Percentiles rank a stretch among this genome's conserved stretches.
Conservation (phyloP, 2,888 invertebrate species). For the Patella ulyssiponensis region DNA sequence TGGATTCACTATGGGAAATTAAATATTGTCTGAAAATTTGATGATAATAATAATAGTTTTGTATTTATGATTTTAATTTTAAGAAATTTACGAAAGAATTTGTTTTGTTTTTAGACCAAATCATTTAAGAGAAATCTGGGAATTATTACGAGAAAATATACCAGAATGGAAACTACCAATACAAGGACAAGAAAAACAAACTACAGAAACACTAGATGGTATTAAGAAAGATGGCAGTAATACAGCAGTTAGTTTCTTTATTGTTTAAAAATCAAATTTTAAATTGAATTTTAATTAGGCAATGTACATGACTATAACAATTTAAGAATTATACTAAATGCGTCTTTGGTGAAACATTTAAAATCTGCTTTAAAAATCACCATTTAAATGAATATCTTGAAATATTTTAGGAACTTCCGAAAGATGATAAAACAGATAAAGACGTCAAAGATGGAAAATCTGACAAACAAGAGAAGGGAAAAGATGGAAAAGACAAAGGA, state of each 20-base stretch:
- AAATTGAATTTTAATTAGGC: too few species aligned
- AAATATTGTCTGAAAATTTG: too few species aligned
- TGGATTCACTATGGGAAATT: too few species aligned
- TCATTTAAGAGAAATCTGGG: constrained; percentile 68
- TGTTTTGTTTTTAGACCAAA: constrained; percentile 52
- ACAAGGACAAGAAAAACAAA: constrained; percentile 59
- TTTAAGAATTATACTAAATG: too few species aligned
- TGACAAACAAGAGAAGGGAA: constrained; percentile 60
- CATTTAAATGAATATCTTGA: too few species aligned
- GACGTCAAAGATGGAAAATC: constrained; percentile 55
- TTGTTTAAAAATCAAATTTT: neutral
- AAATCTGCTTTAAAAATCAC: too few species aligned
- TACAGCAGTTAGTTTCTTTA: constrained; percentile 39
- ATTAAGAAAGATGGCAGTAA: constrained; percentile 46
- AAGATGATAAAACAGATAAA: constrained; percentile 58
- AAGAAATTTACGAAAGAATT: neutral
- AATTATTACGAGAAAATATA: constrained; percentile 60
- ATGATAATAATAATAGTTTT: too few species aligned
- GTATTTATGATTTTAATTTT: too few species aligned
- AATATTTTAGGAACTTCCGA: constrained; percentile 45
- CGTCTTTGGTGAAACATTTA: too few species aligned
- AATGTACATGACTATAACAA: too few species aligned
- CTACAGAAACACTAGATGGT: constrained; percentile 40
- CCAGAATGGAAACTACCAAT: constrained; percentile 70
- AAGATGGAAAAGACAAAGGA: constrained; percentile 65